A percentile compares a stretch with the other conserved stretches of the same genome.
These are phyloP conservation scores for roundworm (Caenorhabditis elegans) DNA, from an alignment of 1,140 invertebrate species.

Conservation along the genomic window DNA sequence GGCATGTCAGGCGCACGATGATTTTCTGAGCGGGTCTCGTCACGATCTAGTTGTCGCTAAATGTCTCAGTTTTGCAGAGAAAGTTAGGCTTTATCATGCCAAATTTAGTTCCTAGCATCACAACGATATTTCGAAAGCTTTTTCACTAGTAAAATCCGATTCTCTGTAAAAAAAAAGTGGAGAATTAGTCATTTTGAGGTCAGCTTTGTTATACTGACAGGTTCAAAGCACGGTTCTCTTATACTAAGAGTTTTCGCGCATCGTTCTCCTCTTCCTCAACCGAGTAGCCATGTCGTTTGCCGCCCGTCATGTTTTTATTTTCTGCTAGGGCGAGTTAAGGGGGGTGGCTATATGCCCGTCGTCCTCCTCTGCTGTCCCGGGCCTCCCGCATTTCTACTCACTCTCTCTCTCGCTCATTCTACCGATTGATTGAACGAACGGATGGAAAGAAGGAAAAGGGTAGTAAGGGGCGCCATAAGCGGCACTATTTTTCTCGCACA, in stretches of 20 bases:
- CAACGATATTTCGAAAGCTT: neutral
- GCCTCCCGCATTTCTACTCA: neutral
- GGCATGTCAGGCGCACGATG: too few relatives aligned
- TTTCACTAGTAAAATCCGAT: too few relatives aligned
- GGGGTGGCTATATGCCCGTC: slow-evolving; percentile 13
- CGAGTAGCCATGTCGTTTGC: slow-evolving; percentile 15
- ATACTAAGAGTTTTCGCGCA: slow-evolving; percentile 5
- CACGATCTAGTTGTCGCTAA: too few relatives aligned
- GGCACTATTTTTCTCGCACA: slow-evolving; percentile 15
- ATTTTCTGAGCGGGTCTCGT: too few relatives aligned
- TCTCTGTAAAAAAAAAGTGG: neutral
- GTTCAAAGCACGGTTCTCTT: neutral
- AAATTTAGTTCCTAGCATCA: too few relatives aligned
- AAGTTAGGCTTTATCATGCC: too few relatives aligned
- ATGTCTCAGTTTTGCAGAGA: too few relatives aligned
- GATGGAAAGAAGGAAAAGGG: neutral
- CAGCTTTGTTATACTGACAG: neutral
- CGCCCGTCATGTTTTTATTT: slow-evolving; percentile 12
- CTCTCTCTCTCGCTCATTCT: slow-evolving; percentile 14
- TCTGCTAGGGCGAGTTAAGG: slow-evolving; percentile 24
- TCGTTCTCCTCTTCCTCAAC: neutral
- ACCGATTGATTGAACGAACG: slow-evolving; percentile 24
- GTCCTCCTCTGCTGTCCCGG: neutral
- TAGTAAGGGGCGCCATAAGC: slow-evolving; percentile 26
- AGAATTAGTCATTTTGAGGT: neutral